Percentiles rank a stretch among this genome's conserved stretches.
phyloP scores from a whole-genome alignment of 2,113 vertebrate genomes.

The Labrus mixtus region DNA sequence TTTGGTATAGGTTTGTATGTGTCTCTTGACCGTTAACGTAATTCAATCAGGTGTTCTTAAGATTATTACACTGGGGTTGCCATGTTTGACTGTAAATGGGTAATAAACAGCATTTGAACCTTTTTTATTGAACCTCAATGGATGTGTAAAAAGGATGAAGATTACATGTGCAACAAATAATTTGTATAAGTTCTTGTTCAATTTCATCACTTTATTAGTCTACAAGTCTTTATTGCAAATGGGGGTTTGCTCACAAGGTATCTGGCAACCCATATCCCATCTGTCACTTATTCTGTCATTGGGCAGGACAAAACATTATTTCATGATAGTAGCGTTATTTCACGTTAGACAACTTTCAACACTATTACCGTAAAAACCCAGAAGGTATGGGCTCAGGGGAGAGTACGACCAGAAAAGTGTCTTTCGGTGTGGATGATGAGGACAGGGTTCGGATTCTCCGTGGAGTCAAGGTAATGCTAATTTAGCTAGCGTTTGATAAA shows the following conservation, averaged over 20 bases:
- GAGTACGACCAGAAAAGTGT: slow-evolving; percentile 89
- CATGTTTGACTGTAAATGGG: slow-evolving; percentile 9
- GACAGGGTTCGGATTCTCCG: slow-evolving; percentile 91
- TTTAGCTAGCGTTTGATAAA: slow-evolving; percentile 66
- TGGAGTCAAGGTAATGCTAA: slow-evolving; percentile 90
- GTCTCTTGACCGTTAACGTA: neutral
- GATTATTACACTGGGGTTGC: slow-evolving; percentile 19
- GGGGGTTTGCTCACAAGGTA: neutral
- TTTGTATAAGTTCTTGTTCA: fast-evolving
- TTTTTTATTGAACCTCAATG: neutral
- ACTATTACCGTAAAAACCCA: neutral
- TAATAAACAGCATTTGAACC: neutral
- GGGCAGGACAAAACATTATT: slow-evolving; percentile 39
- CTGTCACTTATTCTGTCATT: slow-evolving; percentile 63
- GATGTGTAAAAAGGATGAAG: fast-evolving
- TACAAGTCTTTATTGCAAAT: neutral
- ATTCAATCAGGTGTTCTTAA: slow-evolving; percentile 2
- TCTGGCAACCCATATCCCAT: slow-evolving; percentile 71
- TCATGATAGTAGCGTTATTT: slow-evolving; percentile 5
- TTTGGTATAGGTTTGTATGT: neutral
- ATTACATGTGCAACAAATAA: neutral
- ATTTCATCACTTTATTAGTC: too few species aligned
- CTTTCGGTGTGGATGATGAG: slow-evolving; percentile 91
- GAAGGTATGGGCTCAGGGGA: slow-evolving; percentile 86
- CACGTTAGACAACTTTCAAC: neutral